Conservation (phyloP, 2,113 vertebrate genomes). For the Gymnocephalus cernua region DNA sequence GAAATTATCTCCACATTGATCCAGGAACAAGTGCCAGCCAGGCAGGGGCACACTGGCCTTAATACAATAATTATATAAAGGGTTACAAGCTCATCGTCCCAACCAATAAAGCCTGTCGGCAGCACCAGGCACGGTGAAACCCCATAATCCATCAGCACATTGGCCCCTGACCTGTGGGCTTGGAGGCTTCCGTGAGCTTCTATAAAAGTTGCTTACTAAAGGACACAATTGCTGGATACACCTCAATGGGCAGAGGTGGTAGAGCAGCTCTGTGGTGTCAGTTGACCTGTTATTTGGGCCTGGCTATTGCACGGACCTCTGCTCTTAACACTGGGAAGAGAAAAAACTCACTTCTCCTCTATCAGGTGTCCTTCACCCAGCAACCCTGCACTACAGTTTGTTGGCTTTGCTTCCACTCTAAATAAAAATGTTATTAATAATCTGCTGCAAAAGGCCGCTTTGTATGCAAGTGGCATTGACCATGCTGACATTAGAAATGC, state of each 20-base stretch:
- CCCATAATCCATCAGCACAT: conserved; percentile 99
- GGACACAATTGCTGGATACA: conserved; percentile 81
- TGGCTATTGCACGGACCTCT: conserved; percentile 42
- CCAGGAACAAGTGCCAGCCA: conserved; percentile 92
- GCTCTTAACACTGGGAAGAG: neutral
- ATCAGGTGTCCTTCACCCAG: conserved; percentile 21
- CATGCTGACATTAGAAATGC: conserved; percentile 7
- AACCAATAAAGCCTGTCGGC: conserved; percentile 98
- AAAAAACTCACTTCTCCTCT: conserved; percentile 30
- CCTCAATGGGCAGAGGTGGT: conserved; percentile 70
- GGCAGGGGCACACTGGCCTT: conserved; percentile 91
- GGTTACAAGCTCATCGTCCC: conserved; percentile 98
- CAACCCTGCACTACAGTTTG: neutral
- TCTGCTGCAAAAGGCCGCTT: conserved; percentile 1
- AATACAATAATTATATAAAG: conserved; percentile 99
- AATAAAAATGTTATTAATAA: neutral
- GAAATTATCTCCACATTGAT: conserved; percentile 99
- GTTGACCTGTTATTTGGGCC: conserved; percentile 50
- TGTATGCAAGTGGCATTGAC: neutral
- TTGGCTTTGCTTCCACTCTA: neutral
- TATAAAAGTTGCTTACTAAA: conserved; percentile 88
- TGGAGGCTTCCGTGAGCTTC: conserved; percentile 86
- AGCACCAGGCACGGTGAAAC: conserved; percentile 89
- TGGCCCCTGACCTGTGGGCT: conserved; percentile 93
- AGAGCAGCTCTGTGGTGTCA: conserved; percentile 75